Conservation (phyloP, 2,113 vertebrate genomes). For the Pandion haliaetus region DNA sequence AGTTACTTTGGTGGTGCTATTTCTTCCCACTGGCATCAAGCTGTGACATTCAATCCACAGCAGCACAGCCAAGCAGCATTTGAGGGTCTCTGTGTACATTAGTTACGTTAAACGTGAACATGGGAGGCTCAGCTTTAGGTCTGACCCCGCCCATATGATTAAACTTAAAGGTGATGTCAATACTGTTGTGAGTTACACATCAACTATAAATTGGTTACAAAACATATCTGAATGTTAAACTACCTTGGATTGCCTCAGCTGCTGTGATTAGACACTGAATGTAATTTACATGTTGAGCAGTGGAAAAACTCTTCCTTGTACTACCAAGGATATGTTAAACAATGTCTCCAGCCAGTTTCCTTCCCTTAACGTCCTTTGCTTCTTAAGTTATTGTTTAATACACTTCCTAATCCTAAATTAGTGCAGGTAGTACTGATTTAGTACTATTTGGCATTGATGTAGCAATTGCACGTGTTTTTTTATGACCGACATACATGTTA, state of each 20-base stretch:
- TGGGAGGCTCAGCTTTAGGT: background rate
- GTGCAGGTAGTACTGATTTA: background rate
- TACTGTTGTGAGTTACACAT: background rate
- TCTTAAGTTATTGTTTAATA: constrained; percentile 27
- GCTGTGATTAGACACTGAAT: background rate
- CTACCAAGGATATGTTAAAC: constrained; percentile 23
- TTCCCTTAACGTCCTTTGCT: constrained; percentile 8
- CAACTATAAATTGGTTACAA: constrained; percentile 8
- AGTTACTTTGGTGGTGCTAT: constrained; percentile 3
- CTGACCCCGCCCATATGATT: background rate
- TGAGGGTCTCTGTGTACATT: background rate
- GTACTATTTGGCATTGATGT: background rate
- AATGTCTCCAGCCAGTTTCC: constrained; percentile 1
- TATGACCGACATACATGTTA: background rate
- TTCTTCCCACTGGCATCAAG: constrained; percentile 5
- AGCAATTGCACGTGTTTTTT: background rate
- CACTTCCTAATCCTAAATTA: constrained; percentile 24
- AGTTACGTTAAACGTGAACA: background rate
- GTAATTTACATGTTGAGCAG: constrained; percentile 39
- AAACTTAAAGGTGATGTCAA: background rate
- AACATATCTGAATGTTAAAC: background rate
- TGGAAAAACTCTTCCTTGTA: constrained; percentile 11
- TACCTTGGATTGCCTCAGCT: background rate
- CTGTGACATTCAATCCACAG: background rate
- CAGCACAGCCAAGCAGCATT: background rate